phyloP scores from a whole-genome alignment of 2,113 vertebrate genomes.

The Chionodraco myersi region DNA sequence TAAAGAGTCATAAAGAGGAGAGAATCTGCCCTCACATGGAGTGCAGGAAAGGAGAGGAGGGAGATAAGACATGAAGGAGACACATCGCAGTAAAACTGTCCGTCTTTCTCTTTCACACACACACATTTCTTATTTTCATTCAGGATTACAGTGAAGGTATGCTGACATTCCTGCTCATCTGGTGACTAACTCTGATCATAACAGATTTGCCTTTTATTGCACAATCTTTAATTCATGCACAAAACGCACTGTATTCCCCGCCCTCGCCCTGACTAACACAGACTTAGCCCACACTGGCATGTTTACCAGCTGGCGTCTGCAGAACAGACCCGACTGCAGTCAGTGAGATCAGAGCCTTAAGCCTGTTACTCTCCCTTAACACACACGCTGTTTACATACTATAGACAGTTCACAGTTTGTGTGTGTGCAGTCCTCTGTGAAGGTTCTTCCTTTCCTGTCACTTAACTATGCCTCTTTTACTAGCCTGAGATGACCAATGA shows the following conservation, averaged over 20 bases:
- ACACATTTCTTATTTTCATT: conserved; percentile 22
- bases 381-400: conserved; percentile 76
- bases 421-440: conserved; percentile 79
- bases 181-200: conserved; percentile 32
- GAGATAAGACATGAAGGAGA: conserved; percentile 95
- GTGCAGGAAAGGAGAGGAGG: conserved; percentile 80
- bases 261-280: conserved; percentile 54
- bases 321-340: conserved; percentile 55
- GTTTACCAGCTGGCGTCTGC: conserved; percentile 81
- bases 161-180: conserved; percentile 25
- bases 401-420: conserved; percentile 60
- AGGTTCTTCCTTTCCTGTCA: conserved; percentile 92
- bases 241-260: conserved; percentile 18
- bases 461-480: conserved; percentile 94
- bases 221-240: conserved; percentile 38
- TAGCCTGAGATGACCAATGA: conserved; percentile 95
- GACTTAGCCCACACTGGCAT: conserved; percentile 60
- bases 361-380: conserved; percentile 67
- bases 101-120: conserved; percentile 81
- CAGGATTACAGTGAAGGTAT: conserved; percentile 33
- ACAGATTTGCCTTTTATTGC: conserved; percentile 62
- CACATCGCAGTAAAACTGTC: conserved; percentile 90
- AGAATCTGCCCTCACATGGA: conserved; percentile 80
- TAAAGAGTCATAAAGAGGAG: conserved; percentile 84
- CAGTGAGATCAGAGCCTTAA: conserved; percentile 75